phyloP scores from a whole-genome alignment of 2,797 vertebrate species.

The Acipenser ruthenus region DNA sequence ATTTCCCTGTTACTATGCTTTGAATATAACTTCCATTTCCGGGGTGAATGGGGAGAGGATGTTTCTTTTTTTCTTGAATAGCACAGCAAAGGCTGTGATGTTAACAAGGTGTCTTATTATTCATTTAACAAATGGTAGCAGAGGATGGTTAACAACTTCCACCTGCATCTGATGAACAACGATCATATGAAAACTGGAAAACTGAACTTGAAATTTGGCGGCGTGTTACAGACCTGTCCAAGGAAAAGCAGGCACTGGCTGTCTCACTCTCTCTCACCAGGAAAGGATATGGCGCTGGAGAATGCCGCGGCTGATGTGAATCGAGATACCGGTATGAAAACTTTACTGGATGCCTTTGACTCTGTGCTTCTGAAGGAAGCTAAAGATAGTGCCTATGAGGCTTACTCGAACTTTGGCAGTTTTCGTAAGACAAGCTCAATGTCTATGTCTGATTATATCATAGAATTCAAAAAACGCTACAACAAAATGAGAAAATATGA shows the following conservation, averaged over 20 bases:
- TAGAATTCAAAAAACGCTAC: constrained; percentile 9
- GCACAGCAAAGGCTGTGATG: too few relatives aligned
- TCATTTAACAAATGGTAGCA: constrained; percentile 17
- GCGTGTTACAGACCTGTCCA: constrained; percentile 14
- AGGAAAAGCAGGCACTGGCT: constrained; percentile 22
- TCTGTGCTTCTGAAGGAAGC: constrained; percentile 22
- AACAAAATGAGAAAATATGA: constrained; percentile 15
- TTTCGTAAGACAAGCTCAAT: background rate
- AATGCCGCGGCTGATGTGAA: constrained; percentile 17
- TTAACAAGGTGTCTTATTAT: too few relatives aligned
- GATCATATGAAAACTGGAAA: background rate
- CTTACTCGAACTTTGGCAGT: constrained; percentile 14
- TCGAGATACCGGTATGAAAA: constrained; percentile 15
- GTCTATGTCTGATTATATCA: constrained; percentile 19
- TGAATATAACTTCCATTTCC: too few relatives aligned
- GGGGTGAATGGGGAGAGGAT: too few relatives aligned
- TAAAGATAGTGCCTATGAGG: constrained; percentile 15
- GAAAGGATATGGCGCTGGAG: constrained; percentile 14
- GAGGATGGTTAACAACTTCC: constrained; percentile 18
- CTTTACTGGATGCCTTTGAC: constrained; percentile 18
- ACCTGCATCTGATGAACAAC: background rate
- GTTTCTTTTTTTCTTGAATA: too few relatives aligned
- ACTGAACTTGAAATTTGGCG: constrained; percentile 27
- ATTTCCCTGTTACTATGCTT: too few relatives aligned
- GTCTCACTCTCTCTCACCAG: constrained; percentile 15